Evolutionary conservation across 2,797 vertebrate species (phyloP).

Genomic region (Leuciscus waleckii): DNA sequence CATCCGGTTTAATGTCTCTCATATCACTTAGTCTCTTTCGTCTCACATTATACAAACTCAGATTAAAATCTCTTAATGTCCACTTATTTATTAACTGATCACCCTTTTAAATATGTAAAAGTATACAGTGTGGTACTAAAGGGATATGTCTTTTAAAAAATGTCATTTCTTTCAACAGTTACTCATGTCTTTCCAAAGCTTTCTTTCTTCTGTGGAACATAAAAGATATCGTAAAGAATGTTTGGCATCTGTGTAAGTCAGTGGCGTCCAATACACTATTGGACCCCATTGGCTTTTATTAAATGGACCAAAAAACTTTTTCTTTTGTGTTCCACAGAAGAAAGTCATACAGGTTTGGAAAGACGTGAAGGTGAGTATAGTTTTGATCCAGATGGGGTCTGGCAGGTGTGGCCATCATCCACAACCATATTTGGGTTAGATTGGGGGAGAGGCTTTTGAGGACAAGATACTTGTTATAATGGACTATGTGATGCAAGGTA

Average conservation of each 20-base stretch:
- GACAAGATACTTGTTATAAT: conserved; percentile 26
- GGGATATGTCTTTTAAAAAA: neutral
- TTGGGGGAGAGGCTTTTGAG: conserved; percentile 3
- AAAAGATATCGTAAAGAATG: neutral
- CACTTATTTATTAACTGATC: neutral
- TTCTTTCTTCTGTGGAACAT: neutral
- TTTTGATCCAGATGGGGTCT: conserved; percentile 44
- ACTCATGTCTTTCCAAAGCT: neutral
- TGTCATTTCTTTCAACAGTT: neutral
- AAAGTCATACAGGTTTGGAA: conserved; percentile 6
- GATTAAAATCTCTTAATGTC: neutral
- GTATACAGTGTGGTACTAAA: neutral
- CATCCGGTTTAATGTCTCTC: neutral
- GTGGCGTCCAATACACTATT: neutral
- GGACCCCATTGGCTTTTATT: neutral
- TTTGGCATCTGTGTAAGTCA: neutral
- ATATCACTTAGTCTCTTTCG: neutral
- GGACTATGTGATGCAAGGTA: conserved; percentile 31
- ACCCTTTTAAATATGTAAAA: neutral
- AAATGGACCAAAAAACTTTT: neutral
- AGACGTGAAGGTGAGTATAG: neutral
- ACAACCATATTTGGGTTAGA: conserved; percentile 22
- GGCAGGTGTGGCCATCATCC: conserved; percentile 32
- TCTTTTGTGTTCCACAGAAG: neutral
- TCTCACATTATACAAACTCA: neutral